Conservation (phyloP, 2,888 invertebrate species). For the Laspeyria flexula region DNA sequence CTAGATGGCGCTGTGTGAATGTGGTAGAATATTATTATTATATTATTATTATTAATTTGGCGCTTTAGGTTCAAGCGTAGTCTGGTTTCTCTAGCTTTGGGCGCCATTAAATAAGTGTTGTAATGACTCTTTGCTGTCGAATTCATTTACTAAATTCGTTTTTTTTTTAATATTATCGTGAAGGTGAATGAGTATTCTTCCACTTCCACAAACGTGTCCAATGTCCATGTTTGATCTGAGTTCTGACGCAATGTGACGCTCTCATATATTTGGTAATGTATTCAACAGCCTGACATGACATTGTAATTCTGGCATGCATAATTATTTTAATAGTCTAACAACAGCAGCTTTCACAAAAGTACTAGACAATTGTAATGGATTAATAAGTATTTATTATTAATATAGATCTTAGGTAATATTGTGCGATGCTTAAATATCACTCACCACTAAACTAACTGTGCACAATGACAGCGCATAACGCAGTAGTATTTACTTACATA, state of each 20-base stretch:
- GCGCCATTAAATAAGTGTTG: no score
- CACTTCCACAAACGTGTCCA: not conserved
- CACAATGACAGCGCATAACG: slow-evolving; percentile 16
- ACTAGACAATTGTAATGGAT: no score
- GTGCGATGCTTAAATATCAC: slow-evolving; percentile 4
- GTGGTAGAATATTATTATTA: no score
- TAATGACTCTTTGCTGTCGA: no score
- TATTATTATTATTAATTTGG: no score
- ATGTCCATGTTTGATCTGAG: slow-evolving; percentile 1
- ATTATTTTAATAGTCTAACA: no score
- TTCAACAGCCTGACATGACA: not conserved
- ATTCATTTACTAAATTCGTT: no score
- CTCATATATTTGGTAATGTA: not conserved
- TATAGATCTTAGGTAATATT: no score
- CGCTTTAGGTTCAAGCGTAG: no score
- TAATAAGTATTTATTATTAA: not conserved
- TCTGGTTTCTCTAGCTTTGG: no score
- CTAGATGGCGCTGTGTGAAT: no score
- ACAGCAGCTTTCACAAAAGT: no score
- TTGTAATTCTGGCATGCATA: not conserved
- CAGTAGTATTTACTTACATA: slow-evolving; percentile 32
- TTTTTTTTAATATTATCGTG: not conserved
- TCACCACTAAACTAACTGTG: not conserved
- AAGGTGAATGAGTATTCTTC: not conserved
- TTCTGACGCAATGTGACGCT: slow-evolving; percentile 5